Conservation (phyloP, 2,797 vertebrate species). For the Sternarchorhynchus goeldii region DNA sequence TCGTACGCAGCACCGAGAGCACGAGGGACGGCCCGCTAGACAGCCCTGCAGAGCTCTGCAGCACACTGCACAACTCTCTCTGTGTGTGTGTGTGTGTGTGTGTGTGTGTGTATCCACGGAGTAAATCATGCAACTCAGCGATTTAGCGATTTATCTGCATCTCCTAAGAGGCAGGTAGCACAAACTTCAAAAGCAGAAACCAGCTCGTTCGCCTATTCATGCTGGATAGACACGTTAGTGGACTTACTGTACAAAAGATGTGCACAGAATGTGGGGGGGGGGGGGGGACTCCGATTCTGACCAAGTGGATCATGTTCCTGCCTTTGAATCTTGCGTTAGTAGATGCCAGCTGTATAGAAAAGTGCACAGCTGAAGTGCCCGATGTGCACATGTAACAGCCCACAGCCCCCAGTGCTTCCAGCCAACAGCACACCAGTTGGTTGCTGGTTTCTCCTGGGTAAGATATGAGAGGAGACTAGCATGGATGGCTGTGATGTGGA, state of each 20-base stretch:
- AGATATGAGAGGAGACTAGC: neutral
- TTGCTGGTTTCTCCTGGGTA: neutral
- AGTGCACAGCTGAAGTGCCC: neutral
- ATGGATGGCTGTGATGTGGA: neutral
- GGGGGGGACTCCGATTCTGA: no score
- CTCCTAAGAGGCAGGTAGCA: no score
- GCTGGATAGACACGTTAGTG: no score
- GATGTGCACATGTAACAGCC: neutral
- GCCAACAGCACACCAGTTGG: neutral
- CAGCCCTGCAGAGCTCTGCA: constrained; percentile 30
- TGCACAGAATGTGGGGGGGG: no score
- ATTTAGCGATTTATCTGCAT: no score
- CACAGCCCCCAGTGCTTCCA: neutral
- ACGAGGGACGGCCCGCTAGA: neutral
- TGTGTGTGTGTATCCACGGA: neutral
- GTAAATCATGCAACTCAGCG: neutral
- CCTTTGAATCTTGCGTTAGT: neutral
- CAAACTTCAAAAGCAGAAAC: no score
- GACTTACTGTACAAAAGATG: no score
- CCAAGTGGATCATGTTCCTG: no score
- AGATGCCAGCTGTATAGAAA: neutral
- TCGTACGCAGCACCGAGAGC: neutral
- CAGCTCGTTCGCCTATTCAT: no score
- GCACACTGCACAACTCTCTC: neutral
- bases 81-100: constrained; percentile 16